These are phyloP conservation scores for Mythimna lalbum DNA, from an alignment of 2,888 invertebrate species.

Conservation along the genomic window DNA sequence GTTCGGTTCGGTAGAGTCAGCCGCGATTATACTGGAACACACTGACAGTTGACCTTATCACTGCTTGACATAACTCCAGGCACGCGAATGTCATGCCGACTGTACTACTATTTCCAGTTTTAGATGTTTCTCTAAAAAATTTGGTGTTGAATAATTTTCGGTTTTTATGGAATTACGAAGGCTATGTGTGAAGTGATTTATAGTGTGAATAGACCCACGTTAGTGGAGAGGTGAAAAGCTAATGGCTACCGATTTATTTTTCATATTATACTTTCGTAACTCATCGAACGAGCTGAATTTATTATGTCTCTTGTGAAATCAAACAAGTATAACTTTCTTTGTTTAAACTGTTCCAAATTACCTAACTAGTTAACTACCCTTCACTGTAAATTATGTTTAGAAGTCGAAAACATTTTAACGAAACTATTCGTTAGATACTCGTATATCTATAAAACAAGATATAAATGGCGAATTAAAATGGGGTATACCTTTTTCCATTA, in stretches of 20 bases:
- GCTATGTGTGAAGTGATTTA: neutral
- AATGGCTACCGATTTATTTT: slow-evolving; percentile 5
- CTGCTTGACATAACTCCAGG: slow-evolving; percentile 55
- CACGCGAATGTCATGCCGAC: slow-evolving; percentile 68
- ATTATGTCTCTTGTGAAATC: neutral
- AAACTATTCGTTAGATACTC: neutral
- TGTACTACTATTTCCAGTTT: slow-evolving; percentile 14
- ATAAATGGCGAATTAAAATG: slow-evolving; percentile 3
- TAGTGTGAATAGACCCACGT: neutral
- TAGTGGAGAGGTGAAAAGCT: neutral
- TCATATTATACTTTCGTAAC: neutral
- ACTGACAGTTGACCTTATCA: slow-evolving; percentile 73
- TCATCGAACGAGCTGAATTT: neutral
- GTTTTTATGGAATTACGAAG: neutral
- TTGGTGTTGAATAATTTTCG: slow-evolving; percentile 1
- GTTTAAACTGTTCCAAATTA: neutral
- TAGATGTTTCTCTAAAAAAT: slow-evolving; percentile 25
- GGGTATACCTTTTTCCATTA: neutral
- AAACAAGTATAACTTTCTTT: neutral
- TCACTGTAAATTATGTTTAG: neutral
- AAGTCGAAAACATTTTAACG: neutral
- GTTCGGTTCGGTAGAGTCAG: slow-evolving; percentile 19
- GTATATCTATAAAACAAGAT: neutral
- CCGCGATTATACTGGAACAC: slow-evolving; percentile 32
- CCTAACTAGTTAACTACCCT: neutral